Evolutionary conservation across 2,888 invertebrate genomes (phyloP), one percentile per base, ranked within the genome.

Genomic region (Cremastinae sp.): DNA sequence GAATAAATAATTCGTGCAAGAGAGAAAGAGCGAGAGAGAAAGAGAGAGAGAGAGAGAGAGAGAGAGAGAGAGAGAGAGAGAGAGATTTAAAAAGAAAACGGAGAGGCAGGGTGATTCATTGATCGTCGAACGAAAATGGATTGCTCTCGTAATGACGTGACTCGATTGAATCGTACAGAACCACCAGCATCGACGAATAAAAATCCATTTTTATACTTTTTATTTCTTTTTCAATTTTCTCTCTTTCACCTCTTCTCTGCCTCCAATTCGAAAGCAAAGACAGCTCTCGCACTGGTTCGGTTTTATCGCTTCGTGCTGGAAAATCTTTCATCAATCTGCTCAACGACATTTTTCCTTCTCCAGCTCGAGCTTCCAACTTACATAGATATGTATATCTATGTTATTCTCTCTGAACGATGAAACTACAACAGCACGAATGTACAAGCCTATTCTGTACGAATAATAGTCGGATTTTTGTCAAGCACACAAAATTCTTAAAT

Each of bases 41-140:
- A 70, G 55, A 66, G 74, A n/a, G n/a, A n/a, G n/a, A n/a, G n/a
- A n/a, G n/a, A n/a, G n/a, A n/a, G n/a, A n/a, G n/a, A n/a, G n/a
- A n/a, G n/a, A n/a, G n/a, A n/a, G n/a, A n/a, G n/a, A n/a, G n/a
- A n/a, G n/a, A n/a, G n/a, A n/a, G n/a, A n/a, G n/a, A n/a, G n/a
- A n/a, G n/a, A n/a, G n/a, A n/a, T n/a, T n/a, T n/a, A n/a, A n/a
- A n/a, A n/a, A n/a, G n/a, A n/a, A n/a, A n/a, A n/a, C n/a, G n/a
- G n/a, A n/a, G n/a, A n/a, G n/a, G n/a, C n/a, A n/a, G n/a, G n/a
- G n/a, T n/a, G n/a, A n/a, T n/a, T 53, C 66, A 72, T 66, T 68
- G 47, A 72, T 74, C 74, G 72, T 47, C 55, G 70, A 59, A 69
- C 69, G 78, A 79, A 79, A 80, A 81, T 78, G 78, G 71, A 79